Base-by-base conservation (phyloP, 1,140 invertebrate genomes). In the Lepidurus packardi region DNA sequence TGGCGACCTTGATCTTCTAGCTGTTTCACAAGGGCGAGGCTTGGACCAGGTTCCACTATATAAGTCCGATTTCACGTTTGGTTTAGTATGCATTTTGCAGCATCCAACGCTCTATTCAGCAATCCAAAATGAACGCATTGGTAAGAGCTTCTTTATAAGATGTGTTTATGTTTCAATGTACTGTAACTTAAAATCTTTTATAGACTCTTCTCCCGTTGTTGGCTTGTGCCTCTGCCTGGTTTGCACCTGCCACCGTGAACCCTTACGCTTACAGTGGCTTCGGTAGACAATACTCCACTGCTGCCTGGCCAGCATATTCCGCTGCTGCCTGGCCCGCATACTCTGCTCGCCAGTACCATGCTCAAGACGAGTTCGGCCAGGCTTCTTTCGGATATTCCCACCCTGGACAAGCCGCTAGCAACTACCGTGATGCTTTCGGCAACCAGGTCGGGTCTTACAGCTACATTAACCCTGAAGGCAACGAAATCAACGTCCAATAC, bases 281-380 rank as follows among this genome's bases (percentile, higher is more conserved):
- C 45, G 0, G 0, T 21, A n/a, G n/a, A 13, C 21, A 11, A 13
- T 11, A 13, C 53, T 4, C 4, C 25, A 1, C 41, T 21, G 34
- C 78, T 75, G 34, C 78, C 21, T 74, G 75, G n/a, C 43, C 74
- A 1, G n/a, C n/a, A 11, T 44, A 44, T 21, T 42, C 3, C 75
- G 65, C 43, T 65, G 78, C 41, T 16, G 78, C 42, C 44, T 73
- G 34, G 43, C 77, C 77, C 24, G 13, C 43, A 42, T 73, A 42
- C 21, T 73, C 74, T 16, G 74, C 81, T 47, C 82, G 83, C 43
- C 85, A 88, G 77, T 86, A 85, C 80, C 88, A 90, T 82, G 87
- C 88, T 45, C 90, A 91, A 83, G 89, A 91, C 82, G 88, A 87
- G 2, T 83, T 89, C 43, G 90, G 90, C 2, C 88, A 89, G 81